Base-by-base conservation (phyloP, 2,888 invertebrate genomes). In the Tholera decimalis region DNA sequence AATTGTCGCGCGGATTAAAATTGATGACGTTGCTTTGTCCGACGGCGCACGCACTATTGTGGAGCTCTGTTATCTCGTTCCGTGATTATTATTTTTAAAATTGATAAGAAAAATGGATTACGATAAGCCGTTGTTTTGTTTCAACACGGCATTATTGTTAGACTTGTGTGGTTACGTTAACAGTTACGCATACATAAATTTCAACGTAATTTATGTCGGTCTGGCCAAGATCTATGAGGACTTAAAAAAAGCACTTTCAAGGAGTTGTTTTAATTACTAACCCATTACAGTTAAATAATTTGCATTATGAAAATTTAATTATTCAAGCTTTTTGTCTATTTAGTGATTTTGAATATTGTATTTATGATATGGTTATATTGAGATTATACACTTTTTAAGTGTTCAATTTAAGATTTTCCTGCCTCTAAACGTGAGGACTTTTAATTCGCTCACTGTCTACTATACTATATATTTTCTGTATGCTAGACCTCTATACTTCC, bases 1-100 rank as follows among this genome's bases (percentile, higher is more conserved):
- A 94, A 95, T 95, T 94, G 95, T 94, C 92, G 93, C 89, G 80
- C 91, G 93, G 95, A 95, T 95, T 95, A 95, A 95, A 95, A 95
- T 95, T 95, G 95, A 95, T 95, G 95, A 95, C 93, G 92, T 91
- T 88, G 91, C 93, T 92, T 95, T 93, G 93, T 93, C 88, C 88
- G 82, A 85, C 74, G 85, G 86, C 91, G 90, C 91, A 88, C 84
- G 88, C 84, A 83, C 89, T 83, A 87, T 91, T 93, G 90, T 93
- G 84, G 79, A 91, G 85, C 76, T 74, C 71, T 87, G 89, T 88
- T 93, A 91, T 92, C 91, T 91, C 78, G 83, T 73, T 65, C 78
- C 78, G 78, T 87, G 87, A 89, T 88, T 89, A 86, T 86, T 85
- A 88, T 88, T 85, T 84, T 83, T 73, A 75, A 87, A 78, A 53